phyloP scores from a whole-genome alignment of 2,888 invertebrate genomes.

The Junonia oenone region DNA sequence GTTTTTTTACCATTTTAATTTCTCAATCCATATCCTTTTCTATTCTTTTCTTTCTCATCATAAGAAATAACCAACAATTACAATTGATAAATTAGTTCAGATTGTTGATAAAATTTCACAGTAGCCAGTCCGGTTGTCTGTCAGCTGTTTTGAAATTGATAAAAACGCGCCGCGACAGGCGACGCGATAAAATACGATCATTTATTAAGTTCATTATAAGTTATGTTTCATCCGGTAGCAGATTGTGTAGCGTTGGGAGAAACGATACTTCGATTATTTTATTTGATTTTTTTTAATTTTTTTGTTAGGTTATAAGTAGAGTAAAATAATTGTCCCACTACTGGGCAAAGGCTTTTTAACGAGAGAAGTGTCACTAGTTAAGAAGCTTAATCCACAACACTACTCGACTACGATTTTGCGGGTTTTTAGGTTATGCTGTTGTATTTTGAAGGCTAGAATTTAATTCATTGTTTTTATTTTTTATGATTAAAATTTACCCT shows the following conservation, averaged over 20 bases:
- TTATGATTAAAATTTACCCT: no score
- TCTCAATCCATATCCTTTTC: not conserved
- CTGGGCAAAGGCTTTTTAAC: no score
- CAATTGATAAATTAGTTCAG: conserved; percentile 28
- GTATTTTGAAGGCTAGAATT: no score
- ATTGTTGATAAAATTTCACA: conserved; percentile 31
- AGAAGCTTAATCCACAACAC: no score
- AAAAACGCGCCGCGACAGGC: conserved; percentile 31
- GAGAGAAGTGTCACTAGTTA: no score
- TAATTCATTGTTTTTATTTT: no score
- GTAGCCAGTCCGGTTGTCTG: conserved; percentile 26
- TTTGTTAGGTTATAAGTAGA: not conserved
- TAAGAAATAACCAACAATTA: conserved; percentile 20
- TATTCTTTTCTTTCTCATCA: not conserved
- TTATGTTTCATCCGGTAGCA: conserved; percentile 46
- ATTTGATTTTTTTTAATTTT: not conserved
- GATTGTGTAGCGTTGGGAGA: conserved; percentile 32
- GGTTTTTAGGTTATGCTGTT: no score
- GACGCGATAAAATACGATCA: conserved; percentile 37
- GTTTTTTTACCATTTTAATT: no score
- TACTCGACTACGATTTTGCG: no score
- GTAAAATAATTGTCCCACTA: no score
- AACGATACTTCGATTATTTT: not conserved
- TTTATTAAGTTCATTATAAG: conserved; percentile 46
- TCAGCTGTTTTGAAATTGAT: conserved; percentile 32